Evolutionary conservation across 1,140 invertebrate species (phyloP).

Genomic region (Augochlora pura): DNA sequence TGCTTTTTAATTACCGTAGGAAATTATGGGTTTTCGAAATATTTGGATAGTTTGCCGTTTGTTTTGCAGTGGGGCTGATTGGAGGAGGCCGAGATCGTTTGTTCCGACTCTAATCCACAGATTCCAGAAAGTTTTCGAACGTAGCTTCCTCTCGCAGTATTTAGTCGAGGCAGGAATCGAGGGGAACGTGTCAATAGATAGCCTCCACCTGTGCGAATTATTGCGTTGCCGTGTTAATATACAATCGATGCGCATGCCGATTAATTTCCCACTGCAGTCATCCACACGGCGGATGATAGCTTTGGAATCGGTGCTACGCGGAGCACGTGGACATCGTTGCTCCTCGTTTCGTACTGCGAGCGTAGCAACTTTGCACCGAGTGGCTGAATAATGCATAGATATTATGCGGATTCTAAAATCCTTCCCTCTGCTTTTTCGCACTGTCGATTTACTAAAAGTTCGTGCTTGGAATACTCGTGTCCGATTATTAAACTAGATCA

Average conservation of each 20-base stretch:
- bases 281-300: not conserved
- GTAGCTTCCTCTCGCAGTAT: not conserved
- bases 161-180: not conserved
- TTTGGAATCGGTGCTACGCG: not conserved
- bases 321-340: conserved; percentile 25
- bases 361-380: not conserved
- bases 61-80: too few relatives aligned
- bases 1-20: too few relatives aligned
- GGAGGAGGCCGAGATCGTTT: too few relatives aligned
- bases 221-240: not conserved
- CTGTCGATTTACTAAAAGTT: too few relatives aligned
- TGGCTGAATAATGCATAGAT: not conserved
- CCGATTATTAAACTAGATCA: too few relatives aligned
- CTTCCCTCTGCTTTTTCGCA: too few relatives aligned
- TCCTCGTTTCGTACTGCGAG: not conserved
- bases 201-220: not conserved
- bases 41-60: too few relatives aligned
- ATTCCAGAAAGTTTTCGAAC: too few relatives aligned
- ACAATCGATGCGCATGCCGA: not conserved
- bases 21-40: too few relatives aligned
- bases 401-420: too few relatives aligned
- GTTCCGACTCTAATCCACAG: too few relatives aligned
- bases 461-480: too few relatives aligned
- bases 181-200: not conserved
- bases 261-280: not conserved